A percentile compares a stretch with the other conserved stretches of the same genome.
These are phyloP conservation scores for Eilema sororculum DNA, from an alignment of 2,888 invertebrate species.

Conservation along the genomic window DNA sequence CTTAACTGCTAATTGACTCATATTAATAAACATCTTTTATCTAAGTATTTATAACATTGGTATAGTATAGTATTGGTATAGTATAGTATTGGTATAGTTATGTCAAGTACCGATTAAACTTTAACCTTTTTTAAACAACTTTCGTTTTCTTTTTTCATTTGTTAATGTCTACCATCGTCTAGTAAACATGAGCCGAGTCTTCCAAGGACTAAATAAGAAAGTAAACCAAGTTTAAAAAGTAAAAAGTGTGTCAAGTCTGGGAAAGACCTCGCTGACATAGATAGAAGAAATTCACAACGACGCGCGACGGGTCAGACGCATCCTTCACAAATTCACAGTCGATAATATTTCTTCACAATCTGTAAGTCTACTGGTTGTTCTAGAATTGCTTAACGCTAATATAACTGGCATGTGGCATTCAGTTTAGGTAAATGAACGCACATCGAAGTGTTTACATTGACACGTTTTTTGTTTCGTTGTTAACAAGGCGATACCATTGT, in stretches of 20 bases:
- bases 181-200: conserved; percentile 63
- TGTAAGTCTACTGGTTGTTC: conserved; percentile 54
- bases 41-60: conserved; percentile 27
- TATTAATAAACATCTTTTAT: background rate
- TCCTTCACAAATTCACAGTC: conserved; percentile 36
- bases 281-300: conserved; percentile 62
- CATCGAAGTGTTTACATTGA: conserved; percentile 77
- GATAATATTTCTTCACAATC: conserved; percentile 41
- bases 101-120: conserved; percentile 48
- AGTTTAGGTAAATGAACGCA: conserved; percentile 61
- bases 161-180: conserved; percentile 50
- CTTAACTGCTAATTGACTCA: background rate
- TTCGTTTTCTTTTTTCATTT: conserved; percentile 73
- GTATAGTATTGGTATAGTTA: too few species aligned
- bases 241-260: conserved; percentile 65
- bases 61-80: too few species aligned
- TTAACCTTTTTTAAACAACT: conserved; percentile 63
- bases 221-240: conserved; percentile 57
- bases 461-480: conserved; percentile 78
- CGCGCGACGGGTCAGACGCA: conserved; percentile 38
- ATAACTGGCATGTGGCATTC: conserved; percentile 64
- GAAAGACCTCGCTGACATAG: conserved; percentile 68
- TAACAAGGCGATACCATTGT: conserved; percentile 81
- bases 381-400: conserved; percentile 41
- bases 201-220: conserved; percentile 73